These are phyloP conservation scores for Spheniscus humboldti DNA, from an alignment of 2,797 vertebrate species.

Conservation along the genomic window DNA sequence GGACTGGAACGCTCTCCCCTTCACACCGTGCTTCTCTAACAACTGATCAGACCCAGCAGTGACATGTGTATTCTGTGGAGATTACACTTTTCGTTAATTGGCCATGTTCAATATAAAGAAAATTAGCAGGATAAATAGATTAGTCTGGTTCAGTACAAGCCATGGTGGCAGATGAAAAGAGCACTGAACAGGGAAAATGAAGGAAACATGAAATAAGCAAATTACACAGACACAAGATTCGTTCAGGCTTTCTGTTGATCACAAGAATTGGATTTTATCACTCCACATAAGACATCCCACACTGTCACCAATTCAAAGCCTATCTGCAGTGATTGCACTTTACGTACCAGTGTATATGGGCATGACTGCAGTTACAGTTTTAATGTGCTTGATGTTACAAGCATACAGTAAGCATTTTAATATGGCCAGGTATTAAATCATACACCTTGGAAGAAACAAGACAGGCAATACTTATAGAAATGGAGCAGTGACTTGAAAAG, in stretches of 20 bases:
- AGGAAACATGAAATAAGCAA: conserved; percentile 44
- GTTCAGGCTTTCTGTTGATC: conserved; percentile 16
- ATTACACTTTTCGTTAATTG: conserved; percentile 1
- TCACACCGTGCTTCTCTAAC: not conserved
- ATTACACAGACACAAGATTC: conserved; percentile 39
- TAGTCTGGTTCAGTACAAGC: not conserved
- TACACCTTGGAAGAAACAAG: not conserved
- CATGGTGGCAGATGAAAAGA: conserved; percentile 30
- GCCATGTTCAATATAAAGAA: not conserved
- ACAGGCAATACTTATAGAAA: not conserved
- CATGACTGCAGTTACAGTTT: not conserved
- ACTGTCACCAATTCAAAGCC: not conserved
- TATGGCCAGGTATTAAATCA: not conserved
- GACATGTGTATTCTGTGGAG: not conserved
- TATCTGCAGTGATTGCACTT: not conserved
- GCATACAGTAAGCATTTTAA: not conserved
- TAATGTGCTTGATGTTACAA: not conserved
- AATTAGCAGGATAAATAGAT: conserved; percentile 41
- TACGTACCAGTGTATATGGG: not conserved
- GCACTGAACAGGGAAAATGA: not conserved
- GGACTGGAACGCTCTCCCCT: not conserved
- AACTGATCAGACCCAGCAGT: not conserved
- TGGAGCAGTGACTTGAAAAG: not conserved
- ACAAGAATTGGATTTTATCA: conserved; percentile 36
- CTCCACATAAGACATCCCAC: not conserved